Evolutionary conservation across 35 echinoderm and acorn worm genomes (phyloP), one percentile per base, ranked within the genome.

Genomic region (Diadema setosum): DNA sequence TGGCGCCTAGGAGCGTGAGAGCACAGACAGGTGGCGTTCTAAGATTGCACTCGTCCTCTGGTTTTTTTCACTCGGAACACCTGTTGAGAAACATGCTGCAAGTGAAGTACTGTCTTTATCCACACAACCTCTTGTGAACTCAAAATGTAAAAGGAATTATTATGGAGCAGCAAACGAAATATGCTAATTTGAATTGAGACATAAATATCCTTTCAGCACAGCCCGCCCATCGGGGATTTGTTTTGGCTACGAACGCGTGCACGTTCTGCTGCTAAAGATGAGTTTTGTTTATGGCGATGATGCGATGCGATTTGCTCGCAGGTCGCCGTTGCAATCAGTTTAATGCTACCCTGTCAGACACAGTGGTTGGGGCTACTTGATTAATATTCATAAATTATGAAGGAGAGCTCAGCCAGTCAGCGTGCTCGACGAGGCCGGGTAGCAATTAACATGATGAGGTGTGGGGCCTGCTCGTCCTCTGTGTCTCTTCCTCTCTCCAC

Each of bases 371-470:
- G 37, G 40, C 73, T 33, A 44, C 73, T 78, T 78, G 14, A 78
- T 78, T 78, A 78, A 78, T 78, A 78, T 78, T 78, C 73, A 78
- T 78, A 78, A 78, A 78, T 78, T 78, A 78, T 78, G 73, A 78
- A 78, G 73, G 27, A 39, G 44, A 21, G 73, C 33, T 78, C 73
- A 78, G 73, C 73, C 73, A 78, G 40, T 78, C 35, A 78, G 73
- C 73, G 73, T 41, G 73, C 73, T 78, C 73, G 35, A 44, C 35
- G 48, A 78, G 27, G 14, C 40, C 25, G 16, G 63, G 27, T 15
- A 36, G 73, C 73, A 78, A 78, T 78, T 78, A 78, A 78, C 73
- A 78, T 78, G 73, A 78, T 36, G 36, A 78, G 73, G 73, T 78
- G 73, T 78, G 73, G 73, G 37, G 73, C 73, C 36, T 35, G 35